Evolutionary conservation across 35 echinoderm and acorn worm genomes (phyloP).

Genomic region (Apostichopus parvimensis): DNA sequence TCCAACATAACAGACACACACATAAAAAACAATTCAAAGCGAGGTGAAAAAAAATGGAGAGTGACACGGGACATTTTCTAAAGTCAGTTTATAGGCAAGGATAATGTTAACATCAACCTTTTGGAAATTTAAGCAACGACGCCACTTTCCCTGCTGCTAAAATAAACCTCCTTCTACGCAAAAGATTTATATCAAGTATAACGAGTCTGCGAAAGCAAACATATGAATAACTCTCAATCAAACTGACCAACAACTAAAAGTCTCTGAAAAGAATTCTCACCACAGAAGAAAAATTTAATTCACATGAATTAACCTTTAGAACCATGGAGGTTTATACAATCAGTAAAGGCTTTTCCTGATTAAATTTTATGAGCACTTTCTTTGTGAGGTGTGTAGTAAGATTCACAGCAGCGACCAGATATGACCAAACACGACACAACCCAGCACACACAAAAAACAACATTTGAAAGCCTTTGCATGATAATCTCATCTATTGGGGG

Average conservation of each 20-base stretch:
- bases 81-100: background rate
- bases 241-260: background rate
- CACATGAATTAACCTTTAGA: slow-evolving; percentile 16
- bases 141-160: too few species aligned
- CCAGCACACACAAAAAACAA: background rate
- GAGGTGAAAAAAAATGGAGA: too few species aligned
- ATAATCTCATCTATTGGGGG: background rate
- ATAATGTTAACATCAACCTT: slow-evolving; percentile 3
- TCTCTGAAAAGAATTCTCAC: background rate
- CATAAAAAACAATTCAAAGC: too few species aligned
- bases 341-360: slow-evolving; percentile 11
- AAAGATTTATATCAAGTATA: too few species aligned
- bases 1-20: too few species aligned
- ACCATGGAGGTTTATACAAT: background rate
- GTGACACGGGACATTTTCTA: too few species aligned
- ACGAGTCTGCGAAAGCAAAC: too few species aligned
- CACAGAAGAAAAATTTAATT: background rate
- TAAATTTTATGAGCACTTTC: slow-evolving; percentile 11
- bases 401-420: background rate
- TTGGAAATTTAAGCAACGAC: background rate
- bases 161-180: too few species aligned
- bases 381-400: background rate
- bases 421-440: background rate
- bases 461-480: background rate
- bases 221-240: background rate